These are phyloP conservation scores for Himalopsyche anomala DNA, from an alignment of 2,888 invertebrate species.

Conservation along the genomic window DNA sequence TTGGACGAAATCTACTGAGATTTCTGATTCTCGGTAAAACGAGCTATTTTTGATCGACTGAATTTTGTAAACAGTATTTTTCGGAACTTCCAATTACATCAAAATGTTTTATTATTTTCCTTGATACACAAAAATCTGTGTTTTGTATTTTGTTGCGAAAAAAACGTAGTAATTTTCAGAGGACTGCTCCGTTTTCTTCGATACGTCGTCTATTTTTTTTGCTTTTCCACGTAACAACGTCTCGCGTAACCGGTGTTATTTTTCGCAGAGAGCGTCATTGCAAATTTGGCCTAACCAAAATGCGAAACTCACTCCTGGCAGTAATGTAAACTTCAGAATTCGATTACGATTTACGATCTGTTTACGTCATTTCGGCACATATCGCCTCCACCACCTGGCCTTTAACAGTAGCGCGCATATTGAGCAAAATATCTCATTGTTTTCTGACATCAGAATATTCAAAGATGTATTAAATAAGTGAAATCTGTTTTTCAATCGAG, in stretches of 20 bases:
- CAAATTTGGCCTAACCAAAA: slow-evolving; percentile 30
- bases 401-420: not conserved
- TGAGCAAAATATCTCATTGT: too few species aligned
- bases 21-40: not conserved
- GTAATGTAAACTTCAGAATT: slow-evolving; percentile 52
- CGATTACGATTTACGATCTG: slow-evolving; percentile 61
- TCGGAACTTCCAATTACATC: not conserved
- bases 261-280: slow-evolving; percentile 26
- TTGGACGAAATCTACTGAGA: too few species aligned
- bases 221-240: not conserved
- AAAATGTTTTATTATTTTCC: too few species aligned
- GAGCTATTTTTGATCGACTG: not conserved
- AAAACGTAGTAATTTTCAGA: not conserved
- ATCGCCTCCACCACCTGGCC: slow-evolving; percentile 40
- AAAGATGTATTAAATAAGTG: too few species aligned
- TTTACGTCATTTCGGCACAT: slow-evolving; percentile 51
- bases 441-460: too few species aligned
- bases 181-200: not conserved
- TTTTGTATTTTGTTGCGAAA: not conserved
- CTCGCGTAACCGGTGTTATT: not conserved
- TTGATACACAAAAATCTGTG: too few species aligned
- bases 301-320: slow-evolving; percentile 28
- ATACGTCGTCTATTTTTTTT: not conserved
- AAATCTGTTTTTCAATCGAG: too few species aligned
- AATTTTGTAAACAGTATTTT: slow-evolving; percentile 6